Evolutionary conservation across 2,797 vertebrate genomes (phyloP).

Genomic region (Chelmon rostratus): DNA sequence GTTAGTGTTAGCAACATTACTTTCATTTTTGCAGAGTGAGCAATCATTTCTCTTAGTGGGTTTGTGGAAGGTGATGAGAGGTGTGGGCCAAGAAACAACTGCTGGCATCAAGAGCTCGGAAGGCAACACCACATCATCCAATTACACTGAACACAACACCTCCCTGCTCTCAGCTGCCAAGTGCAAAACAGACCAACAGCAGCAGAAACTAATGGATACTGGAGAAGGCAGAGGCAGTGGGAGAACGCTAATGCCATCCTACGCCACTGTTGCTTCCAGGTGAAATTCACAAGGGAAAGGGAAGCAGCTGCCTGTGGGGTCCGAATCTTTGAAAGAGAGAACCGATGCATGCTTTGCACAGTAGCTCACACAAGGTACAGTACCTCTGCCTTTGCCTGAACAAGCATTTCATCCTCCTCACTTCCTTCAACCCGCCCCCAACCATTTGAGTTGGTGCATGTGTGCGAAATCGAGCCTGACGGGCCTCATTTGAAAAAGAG

Average conservation of each 20-base stretch:
- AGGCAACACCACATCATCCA: conserved; percentile 54
- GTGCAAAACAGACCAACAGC: conserved; percentile 38
- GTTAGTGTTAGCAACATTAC: neutral
- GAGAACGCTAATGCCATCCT: conserved; percentile 35
- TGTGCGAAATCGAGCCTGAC: conserved; percentile 53
- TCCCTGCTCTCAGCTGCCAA: conserved; percentile 47
- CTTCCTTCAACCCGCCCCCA: conserved; percentile 30
- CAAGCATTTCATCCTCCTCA: conserved; percentile 38
- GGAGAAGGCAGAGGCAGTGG: conserved; percentile 23
- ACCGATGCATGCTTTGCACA: conserved; percentile 6
- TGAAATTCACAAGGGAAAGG: conserved; percentile 28
- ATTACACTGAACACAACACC: conserved; percentile 56
- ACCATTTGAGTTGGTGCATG: conserved; percentile 34
- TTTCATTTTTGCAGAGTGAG: conserved; percentile 23
- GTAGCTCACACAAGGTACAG: conserved; percentile 8
- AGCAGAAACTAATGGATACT: conserved; percentile 36
- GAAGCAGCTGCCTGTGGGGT: conserved; percentile 15
- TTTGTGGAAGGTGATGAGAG: conserved; percentile 28
- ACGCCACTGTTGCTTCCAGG: conserved; percentile 23
- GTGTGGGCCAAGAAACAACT: conserved; percentile 28
- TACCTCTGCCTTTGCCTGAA: conserved; percentile 32
- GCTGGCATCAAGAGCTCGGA: conserved; percentile 42
- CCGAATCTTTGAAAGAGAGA: conserved; percentile 29
- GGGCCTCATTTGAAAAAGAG: conserved; percentile 52
- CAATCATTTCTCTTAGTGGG: conserved; percentile 18